A percentile compares a stretch with the other conserved stretches of the same genome.
Conservation (phyloP, 1,140 invertebrate species). For the Galleria mellonella region DNA sequence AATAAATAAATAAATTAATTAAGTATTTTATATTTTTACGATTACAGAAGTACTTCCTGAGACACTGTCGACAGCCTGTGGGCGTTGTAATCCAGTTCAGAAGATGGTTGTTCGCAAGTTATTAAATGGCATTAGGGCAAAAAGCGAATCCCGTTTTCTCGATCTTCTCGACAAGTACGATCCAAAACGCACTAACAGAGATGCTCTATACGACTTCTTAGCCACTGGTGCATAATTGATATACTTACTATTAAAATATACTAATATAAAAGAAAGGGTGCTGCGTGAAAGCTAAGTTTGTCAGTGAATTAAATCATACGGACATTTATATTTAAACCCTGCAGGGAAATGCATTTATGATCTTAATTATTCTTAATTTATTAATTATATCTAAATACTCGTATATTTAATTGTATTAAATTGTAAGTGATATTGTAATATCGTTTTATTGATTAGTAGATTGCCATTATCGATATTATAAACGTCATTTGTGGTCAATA, state of each 20-base stretch:
- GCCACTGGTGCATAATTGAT: conserved; percentile 29
- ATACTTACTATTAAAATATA: too few species aligned
- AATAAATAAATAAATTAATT: too few species aligned
- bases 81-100: conserved; percentile 75
- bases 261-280: too few species aligned
- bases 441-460: conserved; percentile 3
- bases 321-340: too few species aligned
- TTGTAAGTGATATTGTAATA: background rate
- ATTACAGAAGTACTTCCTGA: conserved; percentile 77
- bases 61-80: conserved; percentile 75
- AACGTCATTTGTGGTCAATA: conserved; percentile 3
- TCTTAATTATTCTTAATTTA: background rate
- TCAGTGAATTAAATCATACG: too few species aligned
- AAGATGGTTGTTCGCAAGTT: conserved; percentile 77
- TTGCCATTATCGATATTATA: background rate
- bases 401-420: background rate
- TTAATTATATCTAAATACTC: background rate
- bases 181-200: conserved; percentile 41
- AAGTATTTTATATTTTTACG: too few species aligned
- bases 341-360: conserved; percentile 9
- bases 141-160: conserved; percentile 51
- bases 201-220: conserved; percentile 52
- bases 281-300: too few species aligned
- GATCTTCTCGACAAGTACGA: conserved; percentile 64
- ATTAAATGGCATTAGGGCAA: conserved; percentile 54